Conservation (phyloP, 2,113 vertebrate species). For the human (Homo sapiens) region GRCh38 chr22:35044001-35044500, state of each 20-base stretch:
- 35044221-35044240: not conserved
- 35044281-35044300: not conserved
- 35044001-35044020: not conserved
- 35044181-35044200: not conserved
- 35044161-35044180: not conserved
- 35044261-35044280: not conserved
- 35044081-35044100: not conserved
- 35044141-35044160: not conserved
- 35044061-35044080: not conserved
- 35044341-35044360: not conserved
- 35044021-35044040: not conserved
- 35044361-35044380: not conserved
- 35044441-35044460: not conserved
- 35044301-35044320: not conserved
- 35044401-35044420: not conserved
- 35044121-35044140: not conserved
- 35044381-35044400: not conserved
- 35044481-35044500: not conserved
- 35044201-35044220: not conserved
- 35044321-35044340: not conserved
- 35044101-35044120: fast-evolving
- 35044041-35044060: not conserved
- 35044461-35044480: not conserved
- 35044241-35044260: not conserved
- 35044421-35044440: not conserved